Percentiles rank a stretch among this genome's conserved stretches.
Conservation (phyloP, 2,113 vertebrate genomes). For the Ammodytes dubius region DNA sequence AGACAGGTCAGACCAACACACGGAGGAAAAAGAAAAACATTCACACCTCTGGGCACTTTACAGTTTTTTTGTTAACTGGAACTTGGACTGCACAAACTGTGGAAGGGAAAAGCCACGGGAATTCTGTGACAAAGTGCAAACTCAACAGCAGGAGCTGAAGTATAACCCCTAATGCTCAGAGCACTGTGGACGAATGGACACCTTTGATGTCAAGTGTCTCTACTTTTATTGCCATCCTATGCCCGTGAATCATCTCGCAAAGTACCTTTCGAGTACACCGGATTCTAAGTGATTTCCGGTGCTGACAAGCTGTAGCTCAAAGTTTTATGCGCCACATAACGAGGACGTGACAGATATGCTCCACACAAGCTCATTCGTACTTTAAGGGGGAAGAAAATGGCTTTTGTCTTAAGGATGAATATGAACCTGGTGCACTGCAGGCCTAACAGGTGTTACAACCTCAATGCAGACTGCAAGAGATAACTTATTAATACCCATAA, state of each 20-base stretch:
- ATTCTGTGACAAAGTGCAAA: slow-evolving; percentile 12
- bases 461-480: slow-evolving; percentile 39
- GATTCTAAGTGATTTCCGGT: slow-evolving; percentile 23
- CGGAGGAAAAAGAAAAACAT: slow-evolving; percentile 49
- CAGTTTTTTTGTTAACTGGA: slow-evolving; percentile 54
- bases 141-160: slow-evolving; percentile 8
- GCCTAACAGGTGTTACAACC: slow-evolving; percentile 39
- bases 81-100: slow-evolving; percentile 25
- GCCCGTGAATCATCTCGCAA: slow-evolving; percentile 28
- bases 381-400: slow-evolving; percentile 12
- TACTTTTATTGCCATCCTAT: slow-evolving; percentile 9
- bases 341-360: slow-evolving; percentile 4
- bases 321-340: neutral
- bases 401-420: slow-evolving; percentile 21
- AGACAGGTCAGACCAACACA: slow-evolving; percentile 47
- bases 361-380: slow-evolving; percentile 25
- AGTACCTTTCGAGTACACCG: slow-evolving; percentile 9
- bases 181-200: neutral
- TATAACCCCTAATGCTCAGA: slow-evolving; percentile 18
- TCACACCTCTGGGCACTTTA: slow-evolving; percentile 58
- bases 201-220: slow-evolving; percentile 20
- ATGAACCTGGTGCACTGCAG: slow-evolving; percentile 29
- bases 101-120: slow-evolving; percentile 31
- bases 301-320: slow-evolving; percentile 2
- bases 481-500: slow-evolving; percentile 66